A percentile compares a stretch with the other conserved stretches of the same genome.
Evolutionary conservation across 2,113 vertebrate species (phyloP).

Genomic region (Gymnorhina tibicen): DNA sequence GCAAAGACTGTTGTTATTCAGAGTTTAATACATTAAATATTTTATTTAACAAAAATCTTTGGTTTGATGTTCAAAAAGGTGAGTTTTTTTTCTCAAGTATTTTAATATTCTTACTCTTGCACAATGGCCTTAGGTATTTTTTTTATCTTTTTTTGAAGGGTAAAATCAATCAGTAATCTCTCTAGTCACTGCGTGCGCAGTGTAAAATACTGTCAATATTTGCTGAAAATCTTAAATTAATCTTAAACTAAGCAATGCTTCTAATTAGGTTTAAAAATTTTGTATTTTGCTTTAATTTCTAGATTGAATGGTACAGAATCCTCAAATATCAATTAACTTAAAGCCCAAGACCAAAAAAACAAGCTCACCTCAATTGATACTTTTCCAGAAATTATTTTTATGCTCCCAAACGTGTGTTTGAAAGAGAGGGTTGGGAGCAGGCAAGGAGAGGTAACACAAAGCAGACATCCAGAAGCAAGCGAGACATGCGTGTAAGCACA

Average conservation of each 20-base stretch:
- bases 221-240: neutral
- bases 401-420: neutral
- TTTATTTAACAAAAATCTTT: neutral
- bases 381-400: neutral
- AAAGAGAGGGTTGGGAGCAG: neutral
- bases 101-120: neutral
- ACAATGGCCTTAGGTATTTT: neutral
- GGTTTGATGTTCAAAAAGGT: neutral
- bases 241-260: neutral
- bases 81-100: neutral
- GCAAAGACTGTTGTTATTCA: neutral
- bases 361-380: neutral
- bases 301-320: neutral
- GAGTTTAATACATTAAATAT: neutral
- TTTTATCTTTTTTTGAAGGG: neutral
- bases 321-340: neutral
- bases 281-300: neutral
- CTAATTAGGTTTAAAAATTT: neutral
- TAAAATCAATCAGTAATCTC: neutral
- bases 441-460: conserved; percentile 4
- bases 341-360: neutral
- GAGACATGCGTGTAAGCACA: neutral
- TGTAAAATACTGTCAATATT: neutral
- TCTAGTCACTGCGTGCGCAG: neutral
- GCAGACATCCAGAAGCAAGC: conserved; percentile 4